Evolutionary conservation across 2,888 invertebrate species (phyloP).

Genomic region (Morinoia aosen): DNA sequence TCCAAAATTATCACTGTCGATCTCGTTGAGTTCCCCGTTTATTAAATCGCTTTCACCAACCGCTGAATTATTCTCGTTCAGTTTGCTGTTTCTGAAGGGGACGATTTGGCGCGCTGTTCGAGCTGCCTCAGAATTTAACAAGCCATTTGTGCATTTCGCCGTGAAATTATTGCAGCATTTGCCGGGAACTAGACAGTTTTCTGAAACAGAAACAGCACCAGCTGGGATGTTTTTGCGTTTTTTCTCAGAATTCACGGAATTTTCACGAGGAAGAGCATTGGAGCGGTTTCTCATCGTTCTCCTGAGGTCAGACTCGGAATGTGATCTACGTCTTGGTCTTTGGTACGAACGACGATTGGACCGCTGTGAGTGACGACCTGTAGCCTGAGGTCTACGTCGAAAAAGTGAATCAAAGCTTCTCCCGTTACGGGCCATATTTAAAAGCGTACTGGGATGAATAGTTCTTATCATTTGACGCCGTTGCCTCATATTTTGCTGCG

Average conservation of each 20-base stretch:
- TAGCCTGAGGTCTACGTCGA: background rate
- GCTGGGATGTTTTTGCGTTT: background rate
- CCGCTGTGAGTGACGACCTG: background rate
- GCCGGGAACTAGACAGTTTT: background rate
- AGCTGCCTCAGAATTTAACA: background rate
- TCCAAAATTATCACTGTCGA: background rate
- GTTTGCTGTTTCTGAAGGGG: background rate
- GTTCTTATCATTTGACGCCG: constrained; percentile 27
- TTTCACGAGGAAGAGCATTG: background rate
- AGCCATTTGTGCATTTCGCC: background rate
- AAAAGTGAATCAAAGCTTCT: background rate
- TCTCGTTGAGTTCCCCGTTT: constrained; percentile 5
- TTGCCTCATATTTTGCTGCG: background rate
- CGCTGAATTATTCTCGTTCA: background rate
- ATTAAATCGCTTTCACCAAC: background rate
- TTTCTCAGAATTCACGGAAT: background rate
- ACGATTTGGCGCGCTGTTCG: background rate
- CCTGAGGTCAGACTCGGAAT: background rate
- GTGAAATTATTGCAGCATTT: constrained; percentile 2
- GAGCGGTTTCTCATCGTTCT: background rate
- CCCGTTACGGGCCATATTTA: background rate
- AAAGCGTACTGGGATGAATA: background rate
- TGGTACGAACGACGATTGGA: background rate
- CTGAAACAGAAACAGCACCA: background rate
- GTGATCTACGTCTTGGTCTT: constrained; percentile 2